phyloP scores from a whole-genome alignment of 2,888 invertebrate species.

The Cosmia pyralina region DNA sequence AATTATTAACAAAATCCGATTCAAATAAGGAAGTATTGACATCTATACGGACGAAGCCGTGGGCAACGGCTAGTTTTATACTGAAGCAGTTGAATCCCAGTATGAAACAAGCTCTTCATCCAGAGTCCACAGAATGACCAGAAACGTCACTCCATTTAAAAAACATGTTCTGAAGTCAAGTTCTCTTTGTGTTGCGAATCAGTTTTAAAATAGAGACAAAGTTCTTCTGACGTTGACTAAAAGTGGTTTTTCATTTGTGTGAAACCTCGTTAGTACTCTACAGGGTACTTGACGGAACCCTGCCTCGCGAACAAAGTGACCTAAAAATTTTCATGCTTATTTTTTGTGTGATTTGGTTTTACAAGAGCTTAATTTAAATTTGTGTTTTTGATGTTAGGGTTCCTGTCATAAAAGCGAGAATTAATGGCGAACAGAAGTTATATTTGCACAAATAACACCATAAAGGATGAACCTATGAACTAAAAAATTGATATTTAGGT shows the following conservation, averaged over 20 bases:
- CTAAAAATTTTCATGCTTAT: slow-evolving; percentile 66
- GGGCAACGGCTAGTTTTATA: background rate
- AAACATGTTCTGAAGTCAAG: slow-evolving; percentile 44
- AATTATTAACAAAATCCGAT: too few relatives aligned
- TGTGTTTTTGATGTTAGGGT: slow-evolving; percentile 7
- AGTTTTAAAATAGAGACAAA: slow-evolving; percentile 67
- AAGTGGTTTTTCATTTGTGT: slow-evolving; percentile 70
- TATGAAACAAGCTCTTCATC: background rate
- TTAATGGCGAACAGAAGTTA: background rate
- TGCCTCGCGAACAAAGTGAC: slow-evolving; percentile 62
- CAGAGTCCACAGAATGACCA: slow-evolving; percentile 8
- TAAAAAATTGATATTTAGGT: background rate
- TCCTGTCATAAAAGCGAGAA: background rate
- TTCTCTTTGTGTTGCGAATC: slow-evolving; percentile 63
- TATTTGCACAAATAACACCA: background rate
- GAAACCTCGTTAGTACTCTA: slow-evolving; percentile 69
- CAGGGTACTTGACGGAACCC: slow-evolving; percentile 62
- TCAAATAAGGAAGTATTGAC: too few relatives aligned
- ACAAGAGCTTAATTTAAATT: slow-evolving; percentile 25
- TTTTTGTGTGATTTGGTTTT: slow-evolving; percentile 50
- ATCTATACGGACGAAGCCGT: too few relatives aligned
- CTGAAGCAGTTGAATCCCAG: background rate
- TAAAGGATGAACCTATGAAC: too few relatives aligned
- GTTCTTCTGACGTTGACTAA: slow-evolving; percentile 57
- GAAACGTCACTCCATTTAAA: slow-evolving; percentile 48